These are phyloP conservation scores for Pseudolycoriella hygida DNA, from an alignment of 2,888 invertebrate species.

Conservation along the genomic window DNA sequence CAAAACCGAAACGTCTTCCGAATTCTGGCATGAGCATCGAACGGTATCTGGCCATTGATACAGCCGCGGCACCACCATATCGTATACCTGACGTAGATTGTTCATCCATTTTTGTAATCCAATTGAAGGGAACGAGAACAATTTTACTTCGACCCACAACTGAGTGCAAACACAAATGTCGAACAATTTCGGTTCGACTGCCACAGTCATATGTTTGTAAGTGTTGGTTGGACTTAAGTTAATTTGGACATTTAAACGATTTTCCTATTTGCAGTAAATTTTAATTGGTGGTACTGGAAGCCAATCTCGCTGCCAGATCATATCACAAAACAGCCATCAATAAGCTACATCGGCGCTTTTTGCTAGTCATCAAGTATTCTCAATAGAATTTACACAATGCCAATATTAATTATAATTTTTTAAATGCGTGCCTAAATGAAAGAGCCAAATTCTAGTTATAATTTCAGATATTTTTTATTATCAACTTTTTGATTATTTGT, in stretches of 20 bases:
- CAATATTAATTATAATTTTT: too few species aligned
- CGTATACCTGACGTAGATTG: constrained; percentile 65
- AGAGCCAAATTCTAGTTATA: too few species aligned
- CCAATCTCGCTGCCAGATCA: constrained; percentile 44
- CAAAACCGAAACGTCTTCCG: constrained; percentile 49
- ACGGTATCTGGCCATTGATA: constrained; percentile 58
- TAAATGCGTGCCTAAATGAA: too few species aligned
- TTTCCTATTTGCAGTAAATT: constrained; percentile 38
- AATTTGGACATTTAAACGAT: constrained; percentile 9
- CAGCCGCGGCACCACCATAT: constrained; percentile 45
- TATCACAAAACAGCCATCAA: neutral
- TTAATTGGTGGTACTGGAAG: constrained; percentile 64
- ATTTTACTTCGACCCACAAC: constrained; percentile 57
- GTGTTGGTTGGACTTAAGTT: constrained; percentile 25
- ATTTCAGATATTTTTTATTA: too few species aligned
- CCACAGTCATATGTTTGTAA: constrained; percentile 59
- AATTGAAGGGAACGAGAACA: constrained; percentile 52
- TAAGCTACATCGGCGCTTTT: neutral
- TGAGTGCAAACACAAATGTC: constrained; percentile 56
- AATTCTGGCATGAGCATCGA: constrained; percentile 62
- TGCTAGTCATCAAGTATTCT: neutral
- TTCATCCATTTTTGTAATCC: constrained; percentile 57
- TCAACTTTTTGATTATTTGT: too few species aligned
- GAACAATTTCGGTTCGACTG: constrained; percentile 49
- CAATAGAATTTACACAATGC: too few species aligned